These are phyloP conservation scores for Cyanoramphus novaezelandiae DNA, from an alignment of 2,113 vertebrate genomes.

Conservation along the genomic window DNA sequence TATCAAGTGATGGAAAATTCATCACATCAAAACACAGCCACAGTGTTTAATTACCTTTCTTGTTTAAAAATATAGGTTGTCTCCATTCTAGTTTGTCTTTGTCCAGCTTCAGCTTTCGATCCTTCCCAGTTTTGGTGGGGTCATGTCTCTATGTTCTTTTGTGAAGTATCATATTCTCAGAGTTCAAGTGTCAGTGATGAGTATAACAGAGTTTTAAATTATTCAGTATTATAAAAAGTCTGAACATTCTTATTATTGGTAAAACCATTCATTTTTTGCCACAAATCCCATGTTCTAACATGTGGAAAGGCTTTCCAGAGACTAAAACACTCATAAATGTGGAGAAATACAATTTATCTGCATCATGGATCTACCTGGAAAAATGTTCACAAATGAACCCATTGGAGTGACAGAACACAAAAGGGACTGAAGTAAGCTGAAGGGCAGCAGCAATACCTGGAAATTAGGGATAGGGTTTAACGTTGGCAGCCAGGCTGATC, in stretches of 20 bases:
- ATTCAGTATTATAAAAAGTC: neutral
- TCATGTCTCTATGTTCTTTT: neutral
- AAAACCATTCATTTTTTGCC: neutral
- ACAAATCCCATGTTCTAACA: neutral
- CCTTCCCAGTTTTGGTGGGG: neutral
- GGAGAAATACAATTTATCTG: neutral
- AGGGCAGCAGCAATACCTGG: constrained; percentile 79
- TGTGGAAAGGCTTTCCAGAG: neutral
- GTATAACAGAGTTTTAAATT: neutral
- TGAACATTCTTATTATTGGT: neutral
- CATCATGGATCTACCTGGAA: neutral
- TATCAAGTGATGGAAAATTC: constrained; percentile 7
- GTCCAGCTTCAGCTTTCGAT: neutral
- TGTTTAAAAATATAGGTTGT: neutral
- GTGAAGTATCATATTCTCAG: neutral
- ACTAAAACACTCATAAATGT: neutral
- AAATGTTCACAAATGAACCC: neutral
- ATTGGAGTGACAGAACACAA: neutral
- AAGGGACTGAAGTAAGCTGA: neutral
- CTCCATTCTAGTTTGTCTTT: neutral
- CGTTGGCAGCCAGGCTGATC: constrained; percentile 94
- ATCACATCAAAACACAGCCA: neutral
- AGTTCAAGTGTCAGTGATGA: neutral
- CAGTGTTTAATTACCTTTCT: neutral
- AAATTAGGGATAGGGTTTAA: constrained; percentile 93